Evolutionary conservation across 2,888 invertebrate species (phyloP), one percentile per base, ranked within the genome.

Genomic region (Cecidostiba fungosa): DNA sequence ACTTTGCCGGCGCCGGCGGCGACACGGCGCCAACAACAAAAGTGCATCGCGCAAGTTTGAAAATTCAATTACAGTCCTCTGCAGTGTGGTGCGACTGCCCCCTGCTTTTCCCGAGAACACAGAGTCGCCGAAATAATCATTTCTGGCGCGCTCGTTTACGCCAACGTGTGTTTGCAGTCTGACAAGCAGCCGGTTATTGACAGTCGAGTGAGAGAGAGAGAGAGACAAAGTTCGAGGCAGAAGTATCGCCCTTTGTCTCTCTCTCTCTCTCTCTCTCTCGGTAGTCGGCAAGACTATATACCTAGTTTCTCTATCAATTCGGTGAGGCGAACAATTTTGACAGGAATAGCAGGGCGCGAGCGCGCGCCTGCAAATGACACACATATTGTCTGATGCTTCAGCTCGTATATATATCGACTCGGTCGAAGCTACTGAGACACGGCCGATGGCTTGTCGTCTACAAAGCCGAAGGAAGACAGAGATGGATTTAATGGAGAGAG

Each of bases 251-350:
- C 10, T 78, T 69, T 66, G 66, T 43, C 47, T 79, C 69, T 19
- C n/a, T 36, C 70, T n/a, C 4, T 47, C 26, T 43, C 47, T 79
- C 69, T 19, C n/a, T 36, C 70, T n/a, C 4, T 47, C 26, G n/a
- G n/a, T n/a, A n/a, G 62, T 32, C 54, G 54, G n/a, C n/a, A 79
- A 54, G 72, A 78, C 80, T 54, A n/a, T n/a, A n/a, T n/a, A 54
- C 32, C 32, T 3, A n/a, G 72, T 80, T 80, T 80, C 74, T 74
- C 82, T 82, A 82, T 82, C 82, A 76, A 82, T 82, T 70, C 77
- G 66, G 14, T 39, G 26, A 66, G 62, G 69, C 50, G 77, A 62
- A 59, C 77, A 72, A 77, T 83, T 83, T 83, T 83, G 77, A 83
- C 72, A 1, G 76, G 47, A 70, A 23, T n/a, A n/a, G n/a, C n/a